phyloP scores from a whole-genome alignment of 2,888 invertebrate genomes.

The Dolichomitus sp. region DNA sequence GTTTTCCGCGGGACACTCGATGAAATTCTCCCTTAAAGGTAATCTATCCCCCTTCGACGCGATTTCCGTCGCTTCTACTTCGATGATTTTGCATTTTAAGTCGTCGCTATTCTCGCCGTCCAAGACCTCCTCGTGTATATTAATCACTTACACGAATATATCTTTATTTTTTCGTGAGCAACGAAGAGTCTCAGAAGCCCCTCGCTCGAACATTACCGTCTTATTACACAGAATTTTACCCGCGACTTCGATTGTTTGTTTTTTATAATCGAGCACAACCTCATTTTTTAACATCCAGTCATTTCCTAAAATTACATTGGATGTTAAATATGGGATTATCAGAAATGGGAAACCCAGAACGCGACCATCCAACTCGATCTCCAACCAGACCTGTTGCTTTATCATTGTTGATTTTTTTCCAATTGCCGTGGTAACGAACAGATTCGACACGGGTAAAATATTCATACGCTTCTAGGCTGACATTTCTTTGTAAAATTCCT shows the following conservation, averaged over 20 bases:
- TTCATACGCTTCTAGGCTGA: not conserved
- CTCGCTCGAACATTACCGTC: slow-evolving; percentile 5
- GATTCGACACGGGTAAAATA: not conserved
- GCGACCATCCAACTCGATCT: not conserved
- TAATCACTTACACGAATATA: too few species aligned
- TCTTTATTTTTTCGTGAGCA: slow-evolving; percentile 1
- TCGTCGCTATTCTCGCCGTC: too few species aligned
- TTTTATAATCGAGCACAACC: not conserved
- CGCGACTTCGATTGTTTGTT: not conserved
- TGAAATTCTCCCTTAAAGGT: too few species aligned
- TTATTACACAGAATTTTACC: not conserved
- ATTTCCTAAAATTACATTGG: not conserved
- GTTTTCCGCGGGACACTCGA: too few species aligned
- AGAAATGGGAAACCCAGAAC: not conserved
- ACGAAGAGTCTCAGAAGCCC: slow-evolving; percentile 2
- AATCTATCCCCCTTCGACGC: too few species aligned
- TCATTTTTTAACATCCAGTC: slow-evolving; percentile 7
- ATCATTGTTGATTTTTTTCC: slow-evolving; percentile 1
- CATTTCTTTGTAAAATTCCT: slow-evolving; percentile 3
- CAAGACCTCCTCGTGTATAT: too few species aligned
- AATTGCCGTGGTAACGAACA: not conserved
- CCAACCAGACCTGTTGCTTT: not conserved
- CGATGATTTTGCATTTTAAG: too few species aligned
- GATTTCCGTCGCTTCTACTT: too few species aligned
- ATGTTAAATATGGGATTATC: slow-evolving; percentile 27